Evolutionary conservation across 2,797 vertebrate genomes (phyloP).

Genomic region (Coregonus ussuriensis): DNA sequence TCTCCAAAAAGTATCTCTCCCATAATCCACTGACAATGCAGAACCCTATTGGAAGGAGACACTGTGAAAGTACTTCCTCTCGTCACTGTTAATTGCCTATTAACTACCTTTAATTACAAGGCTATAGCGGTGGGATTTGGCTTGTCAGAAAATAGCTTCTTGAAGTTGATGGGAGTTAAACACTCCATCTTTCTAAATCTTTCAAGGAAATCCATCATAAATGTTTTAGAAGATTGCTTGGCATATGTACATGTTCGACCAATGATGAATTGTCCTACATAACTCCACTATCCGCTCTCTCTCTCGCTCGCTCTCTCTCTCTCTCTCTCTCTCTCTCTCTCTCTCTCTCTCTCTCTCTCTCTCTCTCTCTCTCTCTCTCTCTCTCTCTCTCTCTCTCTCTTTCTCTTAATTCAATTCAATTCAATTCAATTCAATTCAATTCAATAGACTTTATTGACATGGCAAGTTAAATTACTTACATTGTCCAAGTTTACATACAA

Average conservation of each 20-base stretch:
- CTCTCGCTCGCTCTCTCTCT: neutral
- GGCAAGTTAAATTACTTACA: too few relatives aligned
- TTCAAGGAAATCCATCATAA: neutral
- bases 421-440: too few relatives aligned
- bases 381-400: constrained; percentile 46
- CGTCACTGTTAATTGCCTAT: constrained; percentile 74
- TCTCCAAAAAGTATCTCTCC: constrained; percentile 45
- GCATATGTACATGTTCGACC: constrained; percentile 45
- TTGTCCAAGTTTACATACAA: too few relatives aligned
- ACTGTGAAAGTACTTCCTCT: constrained; percentile 71
- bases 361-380: constrained; percentile 65
- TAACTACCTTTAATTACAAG: constrained; percentile 77
- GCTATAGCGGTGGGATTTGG: constrained; percentile 67
- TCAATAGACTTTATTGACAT: too few relatives aligned
- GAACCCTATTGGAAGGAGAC: constrained; percentile 69
- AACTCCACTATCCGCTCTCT: constrained; percentile 6
- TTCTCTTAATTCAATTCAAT: too few relatives aligned
- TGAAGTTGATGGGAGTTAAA: neutral
- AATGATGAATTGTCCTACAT: constrained; percentile 30
- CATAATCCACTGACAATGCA: constrained; percentile 70
- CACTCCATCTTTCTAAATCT: neutral
- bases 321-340: too few relatives aligned
- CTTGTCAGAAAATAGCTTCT: constrained; percentile 35
- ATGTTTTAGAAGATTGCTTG: constrained; percentile 52
- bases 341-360: constrained; percentile 40